Evolutionary conservation across 2,113 vertebrate genomes (phyloP), one percentile per base, ranked within the genome.

Genomic region (Ameiurus melas): DNA sequence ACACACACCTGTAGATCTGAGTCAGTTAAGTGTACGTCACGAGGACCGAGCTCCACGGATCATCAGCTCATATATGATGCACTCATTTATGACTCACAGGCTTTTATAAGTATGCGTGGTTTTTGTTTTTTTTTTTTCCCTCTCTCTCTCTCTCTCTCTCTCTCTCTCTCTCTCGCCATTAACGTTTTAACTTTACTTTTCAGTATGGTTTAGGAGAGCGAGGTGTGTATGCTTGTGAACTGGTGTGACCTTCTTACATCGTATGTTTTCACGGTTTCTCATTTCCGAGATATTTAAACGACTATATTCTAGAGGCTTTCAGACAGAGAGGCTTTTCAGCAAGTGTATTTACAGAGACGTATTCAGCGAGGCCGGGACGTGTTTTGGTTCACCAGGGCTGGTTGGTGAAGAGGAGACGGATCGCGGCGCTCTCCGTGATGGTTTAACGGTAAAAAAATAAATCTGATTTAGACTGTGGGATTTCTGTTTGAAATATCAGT

Each of bases 281-380:
- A 91, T 91, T 82, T 93, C 92, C 91, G 84, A 91, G 90, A 89
- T 93, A 92, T 92, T 93, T 90, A 94, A 87, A 92, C 89, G 83
- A 92, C 84, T 91, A 83, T 94, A 89, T 83, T 85, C 92, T 88
- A 12, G 71, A 89, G 87, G 83, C 91, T 90, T 88, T 86, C 53
- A 30, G 85, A 88, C 87, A 68, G 80, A 87, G 83, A 86, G 89
- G 58, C 47, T 86, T 87, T 88, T 84, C 85, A 70, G 85, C 78
- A 43, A 90, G 84, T 88, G 88, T 93, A 92, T 91, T 90, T 79
- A 88, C 62, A 91, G 89, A 91, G 86, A 86, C 86, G 89, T 88
- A 90, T 89, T 88, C 86, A 86, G 85, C 87, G 91, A 92, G 84
- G 85, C 73, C 85, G 88, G 75, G 91, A 88, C 60, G 20, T 27